These are phyloP conservation scores for Bugulina stolonifera DNA, from an alignment of 2,888 invertebrate species.

Conservation along the genomic window DNA sequence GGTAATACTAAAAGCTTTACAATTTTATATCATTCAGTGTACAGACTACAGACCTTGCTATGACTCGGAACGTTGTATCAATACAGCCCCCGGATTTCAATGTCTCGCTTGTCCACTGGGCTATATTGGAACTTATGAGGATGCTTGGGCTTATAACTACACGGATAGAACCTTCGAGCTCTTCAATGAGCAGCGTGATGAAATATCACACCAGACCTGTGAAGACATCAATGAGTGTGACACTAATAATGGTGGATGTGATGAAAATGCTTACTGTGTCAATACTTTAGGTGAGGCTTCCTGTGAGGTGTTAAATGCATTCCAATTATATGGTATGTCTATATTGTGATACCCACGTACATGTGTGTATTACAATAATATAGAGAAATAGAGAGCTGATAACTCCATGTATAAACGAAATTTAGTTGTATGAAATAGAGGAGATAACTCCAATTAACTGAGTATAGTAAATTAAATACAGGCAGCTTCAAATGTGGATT, in stretches of 20 bases:
- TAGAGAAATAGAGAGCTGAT: no score
- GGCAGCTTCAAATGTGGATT: conserved; percentile 37
- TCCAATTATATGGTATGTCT: no score
- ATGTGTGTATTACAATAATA: no score
- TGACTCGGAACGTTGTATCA: conserved; percentile 33
- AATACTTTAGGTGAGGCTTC: conserved; percentile 36
- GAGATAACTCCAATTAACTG: no score
- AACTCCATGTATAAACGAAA: no score
- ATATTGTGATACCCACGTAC: no score
- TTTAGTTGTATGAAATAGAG: no score
- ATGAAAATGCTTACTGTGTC: conserved; percentile 36
- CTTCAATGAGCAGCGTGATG: conserved; percentile 31
- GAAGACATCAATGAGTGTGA: conserved; percentile 36
- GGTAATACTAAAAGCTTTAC: no score
- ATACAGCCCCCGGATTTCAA: conserved; percentile 39
- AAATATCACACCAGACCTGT: conserved; percentile 34
- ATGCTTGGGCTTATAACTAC: conserved; percentile 34
- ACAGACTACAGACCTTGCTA: conserved; percentile 32
- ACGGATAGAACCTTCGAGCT: conserved; percentile 34
- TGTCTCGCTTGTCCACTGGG: conserved; percentile 37
- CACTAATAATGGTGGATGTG: conserved; percentile 40
- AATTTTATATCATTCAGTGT: conserved; percentile 33
- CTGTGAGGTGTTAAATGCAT: no score
- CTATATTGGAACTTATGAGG: conserved; percentile 36
- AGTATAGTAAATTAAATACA: no score